Evolutionary conservation across 2,888 invertebrate genomes (phyloP).

Genomic region (Acrobasis repandana): DNA sequence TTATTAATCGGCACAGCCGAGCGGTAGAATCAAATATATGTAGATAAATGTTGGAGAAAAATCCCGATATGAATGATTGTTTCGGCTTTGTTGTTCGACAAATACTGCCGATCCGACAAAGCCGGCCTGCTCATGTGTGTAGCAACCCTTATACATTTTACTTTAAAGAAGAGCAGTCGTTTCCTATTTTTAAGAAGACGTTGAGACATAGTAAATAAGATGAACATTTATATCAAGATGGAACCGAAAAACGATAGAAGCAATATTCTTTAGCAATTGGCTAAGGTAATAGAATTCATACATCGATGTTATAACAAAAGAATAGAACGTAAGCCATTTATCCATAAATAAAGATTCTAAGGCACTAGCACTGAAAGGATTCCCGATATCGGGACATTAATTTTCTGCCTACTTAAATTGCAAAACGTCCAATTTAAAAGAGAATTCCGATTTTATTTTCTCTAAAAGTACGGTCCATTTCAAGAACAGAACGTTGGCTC

Average conservation of each 20-base stretch:
- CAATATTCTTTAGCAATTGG: not conserved
- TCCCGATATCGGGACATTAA: constrained; percentile 65
- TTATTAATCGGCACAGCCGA: no score
- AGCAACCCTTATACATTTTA: no score
- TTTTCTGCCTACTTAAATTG: constrained; percentile 65
- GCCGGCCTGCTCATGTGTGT: no score
- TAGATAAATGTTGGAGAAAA: no score
- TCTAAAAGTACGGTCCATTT: not conserved
- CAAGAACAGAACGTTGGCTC: constrained; percentile 4
- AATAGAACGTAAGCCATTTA: constrained; percentile 41
- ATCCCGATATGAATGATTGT: no score
- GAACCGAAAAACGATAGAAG: not conserved
- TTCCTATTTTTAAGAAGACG: no score
- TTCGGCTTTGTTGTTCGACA: no score
- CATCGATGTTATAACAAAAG: constrained; percentile 3
- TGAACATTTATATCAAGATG: no score
- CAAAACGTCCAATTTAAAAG: constrained; percentile 36
- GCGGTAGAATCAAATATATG: no score
- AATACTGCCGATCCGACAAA: no score
- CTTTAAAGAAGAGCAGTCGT: no score
- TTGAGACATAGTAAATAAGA: no score
- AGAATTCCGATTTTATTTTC: constrained; percentile 26
- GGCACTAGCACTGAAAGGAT: constrained; percentile 56
- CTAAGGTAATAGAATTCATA: not conserved
- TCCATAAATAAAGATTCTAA: constrained; percentile 53